Evolutionary conservation across 2,888 invertebrate species (phyloP).

Genomic region (Lomographa bimaculata): DNA sequence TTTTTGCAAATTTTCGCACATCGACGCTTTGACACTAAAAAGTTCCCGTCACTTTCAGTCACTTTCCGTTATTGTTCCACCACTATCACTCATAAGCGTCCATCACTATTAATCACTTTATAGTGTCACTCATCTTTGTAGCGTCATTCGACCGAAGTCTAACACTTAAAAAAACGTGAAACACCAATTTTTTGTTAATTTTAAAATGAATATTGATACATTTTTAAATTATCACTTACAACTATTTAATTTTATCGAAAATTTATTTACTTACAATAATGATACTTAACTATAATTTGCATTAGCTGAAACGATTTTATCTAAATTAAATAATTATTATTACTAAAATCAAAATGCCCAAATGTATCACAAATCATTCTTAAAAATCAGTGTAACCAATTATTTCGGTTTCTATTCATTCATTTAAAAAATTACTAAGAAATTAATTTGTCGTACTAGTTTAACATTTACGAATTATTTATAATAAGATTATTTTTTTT

Average conservation of each 20-base stretch:
- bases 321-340: too few relatives aligned
- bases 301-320: too few relatives aligned
- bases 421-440: too few relatives aligned
- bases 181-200: constrained; percentile 12
- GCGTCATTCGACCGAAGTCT: background rate
- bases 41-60: constrained; percentile 3
- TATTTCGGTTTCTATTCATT: too few relatives aligned
- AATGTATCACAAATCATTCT: too few relatives aligned
- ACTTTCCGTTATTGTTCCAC: constrained; percentile 2
- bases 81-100: constrained; percentile 12
- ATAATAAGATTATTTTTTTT: too few relatives aligned
- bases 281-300: constrained; percentile 1
- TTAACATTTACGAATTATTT: too few relatives aligned
- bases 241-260: background rate
- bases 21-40: constrained; percentile 7
- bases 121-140: constrained; percentile 3
- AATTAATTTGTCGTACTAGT: too few relatives aligned
- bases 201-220: constrained; percentile 15
- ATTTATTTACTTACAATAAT: background rate
- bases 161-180: constrained; percentile 3
- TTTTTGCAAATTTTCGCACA: background rate
- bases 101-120: constrained; percentile 3
- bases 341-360: too few relatives aligned
- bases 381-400: too few relatives aligned
- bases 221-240: constrained; percentile 6